Percentiles rank a stretch among this genome's conserved stretches.
These are phyloP conservation scores for Scomber japonicus DNA, from an alignment of 2,113 vertebrate species.

Conservation along the genomic window DNA sequence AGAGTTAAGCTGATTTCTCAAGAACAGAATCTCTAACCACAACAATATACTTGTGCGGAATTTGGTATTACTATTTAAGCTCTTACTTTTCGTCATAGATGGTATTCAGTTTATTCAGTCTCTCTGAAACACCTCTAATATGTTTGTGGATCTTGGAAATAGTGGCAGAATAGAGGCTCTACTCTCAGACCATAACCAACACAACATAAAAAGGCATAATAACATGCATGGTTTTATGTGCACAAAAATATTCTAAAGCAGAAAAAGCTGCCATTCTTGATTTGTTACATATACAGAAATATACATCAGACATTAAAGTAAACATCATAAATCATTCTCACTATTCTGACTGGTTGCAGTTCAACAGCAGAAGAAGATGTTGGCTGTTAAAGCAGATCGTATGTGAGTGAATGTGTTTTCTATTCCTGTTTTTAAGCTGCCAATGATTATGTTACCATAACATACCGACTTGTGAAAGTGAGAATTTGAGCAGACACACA, in stretches of 20 bases:
- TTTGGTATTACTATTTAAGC: no score
- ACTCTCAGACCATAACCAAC: background rate
- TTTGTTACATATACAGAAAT: background rate
- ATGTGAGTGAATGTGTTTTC: slow-evolving; percentile 22
- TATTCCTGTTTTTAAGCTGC: slow-evolving; percentile 20
- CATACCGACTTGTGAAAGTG: slow-evolving; percentile 20
- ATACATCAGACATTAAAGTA: no score
- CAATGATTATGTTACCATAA: background rate
- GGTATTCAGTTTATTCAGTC: no score
- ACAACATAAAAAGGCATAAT: background rate
- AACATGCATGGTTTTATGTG: background rate
- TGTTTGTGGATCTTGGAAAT: background rate
- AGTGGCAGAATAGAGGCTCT: background rate
- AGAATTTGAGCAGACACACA: background rate
- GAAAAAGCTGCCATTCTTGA: background rate
- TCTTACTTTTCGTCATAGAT: no score
- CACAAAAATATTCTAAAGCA: background rate
- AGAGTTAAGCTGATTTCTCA: no score
- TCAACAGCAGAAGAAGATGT: background rate
- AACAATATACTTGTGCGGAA: no score
- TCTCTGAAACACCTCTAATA: background rate
- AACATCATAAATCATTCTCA: background rate
- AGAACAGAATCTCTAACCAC: no score
- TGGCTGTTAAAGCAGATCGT: slow-evolving; percentile 11
- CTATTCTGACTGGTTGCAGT: background rate